Evolutionary conservation across 2,888 invertebrate species (phyloP), one percentile per base, ranked within the genome.

Genomic region (Aelia acuminata): DNA sequence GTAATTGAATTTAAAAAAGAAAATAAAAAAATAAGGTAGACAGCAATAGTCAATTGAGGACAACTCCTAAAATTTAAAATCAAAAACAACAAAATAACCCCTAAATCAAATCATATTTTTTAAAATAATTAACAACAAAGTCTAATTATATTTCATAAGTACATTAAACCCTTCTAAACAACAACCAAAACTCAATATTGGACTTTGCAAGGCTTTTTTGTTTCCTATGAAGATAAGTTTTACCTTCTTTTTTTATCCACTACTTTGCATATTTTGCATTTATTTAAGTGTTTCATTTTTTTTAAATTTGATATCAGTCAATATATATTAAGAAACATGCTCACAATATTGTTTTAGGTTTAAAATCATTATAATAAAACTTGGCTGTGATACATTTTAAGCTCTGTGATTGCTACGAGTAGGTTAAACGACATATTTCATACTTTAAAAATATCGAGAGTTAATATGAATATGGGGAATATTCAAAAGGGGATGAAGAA

Each of bases 321-420:
- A 31, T 11, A 63, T 3, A 15, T 63, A 31, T 11, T 31, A 18
- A 7, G 20, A 63, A 63, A 15, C 31, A 63, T 31, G 63, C 26
- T 63, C 63, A 63, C 63, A 35, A 31, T 63, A 18, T 31, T 63
- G 31, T 63, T 63, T 63, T 31, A 63, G 63, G 31, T 63, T 31
- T 31, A 31, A 63, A 63, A 63, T 63, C 63, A 43, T 10, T 13
- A 80, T 80, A 80, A 80, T 43, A 80, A 80, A 80, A 80, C 39
- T 43, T 80, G 80, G 80, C 80, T 80, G 80, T 80, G 80, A 80
- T 80, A 80, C 39, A 39, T 22, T 43, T 43, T 43, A 80, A 80
- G 43, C 39, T 80, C 80, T 80, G 80, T 80, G 80, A 80, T 80
- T 80, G 43, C 80, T 43, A 80, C n/a, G 39, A 80, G 13, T 80